Conservation (phyloP, 2,797 vertebrate genomes). For the Myiotriccus ornatus region DNA sequence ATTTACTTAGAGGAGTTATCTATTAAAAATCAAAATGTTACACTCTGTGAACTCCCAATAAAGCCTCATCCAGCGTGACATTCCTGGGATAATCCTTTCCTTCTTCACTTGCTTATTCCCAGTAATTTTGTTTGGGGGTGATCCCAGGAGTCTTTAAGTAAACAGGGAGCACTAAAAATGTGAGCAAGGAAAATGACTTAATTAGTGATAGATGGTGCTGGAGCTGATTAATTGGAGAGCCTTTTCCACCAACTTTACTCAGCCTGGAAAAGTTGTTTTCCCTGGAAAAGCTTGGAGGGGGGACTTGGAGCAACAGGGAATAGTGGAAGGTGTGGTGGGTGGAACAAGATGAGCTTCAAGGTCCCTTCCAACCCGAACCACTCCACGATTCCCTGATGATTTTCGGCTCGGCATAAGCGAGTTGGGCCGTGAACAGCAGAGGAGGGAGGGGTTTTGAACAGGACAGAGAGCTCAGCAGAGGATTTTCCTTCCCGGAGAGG, state of each 20-base stretch:
- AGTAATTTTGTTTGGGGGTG: slow-evolving; percentile 27
- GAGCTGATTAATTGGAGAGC: slow-evolving; percentile 8
- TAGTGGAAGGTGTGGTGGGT: not conserved
- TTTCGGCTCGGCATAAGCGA: not conserved
- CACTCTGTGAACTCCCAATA: not conserved
- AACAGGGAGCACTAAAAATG: slow-evolving; percentile 40
- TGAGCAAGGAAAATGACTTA: slow-evolving; percentile 1
- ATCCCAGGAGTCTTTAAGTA: slow-evolving; percentile 51
- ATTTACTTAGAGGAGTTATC: slow-evolving; percentile 62
- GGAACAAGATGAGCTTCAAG: no score
- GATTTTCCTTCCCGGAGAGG: not conserved
- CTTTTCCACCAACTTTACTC: not conserved
- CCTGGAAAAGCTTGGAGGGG: not conserved
- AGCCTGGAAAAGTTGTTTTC: not conserved
- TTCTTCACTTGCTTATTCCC: slow-evolving; percentile 28
- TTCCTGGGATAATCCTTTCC: slow-evolving; percentile 36
- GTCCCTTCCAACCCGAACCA: not conserved
- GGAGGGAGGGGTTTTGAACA: accelerated
- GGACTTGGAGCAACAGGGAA: not conserved
- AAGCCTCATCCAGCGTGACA: not conserved
- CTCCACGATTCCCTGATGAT: not conserved
- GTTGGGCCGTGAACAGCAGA: not conserved
- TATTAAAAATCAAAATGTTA: slow-evolving; percentile 47
- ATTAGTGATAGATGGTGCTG: slow-evolving; percentile 21
- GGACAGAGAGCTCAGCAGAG: not conserved